Evolutionary conservation across 2,113 vertebrate genomes (phyloP).

Genomic region (Microcebus griseorufus): DNA sequence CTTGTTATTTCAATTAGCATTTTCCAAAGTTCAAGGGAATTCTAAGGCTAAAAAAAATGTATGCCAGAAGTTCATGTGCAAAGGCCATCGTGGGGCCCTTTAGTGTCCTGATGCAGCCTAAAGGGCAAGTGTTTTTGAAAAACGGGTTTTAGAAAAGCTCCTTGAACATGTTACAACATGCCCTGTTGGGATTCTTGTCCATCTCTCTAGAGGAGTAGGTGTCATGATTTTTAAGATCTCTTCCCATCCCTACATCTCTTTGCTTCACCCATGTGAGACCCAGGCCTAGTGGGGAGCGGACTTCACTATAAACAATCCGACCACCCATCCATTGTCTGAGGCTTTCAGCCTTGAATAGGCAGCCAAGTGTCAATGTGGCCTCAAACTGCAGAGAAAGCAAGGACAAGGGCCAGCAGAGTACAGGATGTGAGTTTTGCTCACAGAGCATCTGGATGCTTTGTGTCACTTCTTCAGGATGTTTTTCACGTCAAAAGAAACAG

Average conservation of each 20-base stretch:
- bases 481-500: background rate
- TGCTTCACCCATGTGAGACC: background rate
- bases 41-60: background rate
- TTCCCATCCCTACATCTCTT: background rate
- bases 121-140: constrained; percentile 22
- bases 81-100: background rate
- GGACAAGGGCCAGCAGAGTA: background rate
- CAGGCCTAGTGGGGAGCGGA: background rate
- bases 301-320: background rate
- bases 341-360: background rate
- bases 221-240: background rate
- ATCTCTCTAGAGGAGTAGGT: background rate
- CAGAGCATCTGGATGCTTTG: background rate
- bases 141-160: background rate
- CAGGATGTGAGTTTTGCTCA: background rate
- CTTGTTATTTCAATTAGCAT: constrained; percentile 57
- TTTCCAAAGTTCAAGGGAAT: constrained; percentile 10
- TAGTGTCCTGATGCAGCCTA: background rate
- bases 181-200: background rate
- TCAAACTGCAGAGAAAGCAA: background rate
- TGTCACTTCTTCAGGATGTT: background rate
- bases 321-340: background rate
- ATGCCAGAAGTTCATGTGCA: background rate
- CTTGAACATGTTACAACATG: background rate
- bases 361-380: background rate